A percentile compares a stretch with the other conserved stretches of the same genome.
These are phyloP conservation scores for Drosophila nr. fundita DNA, from an alignment of 2,888 invertebrate species.

Conservation along the genomic window DNA sequence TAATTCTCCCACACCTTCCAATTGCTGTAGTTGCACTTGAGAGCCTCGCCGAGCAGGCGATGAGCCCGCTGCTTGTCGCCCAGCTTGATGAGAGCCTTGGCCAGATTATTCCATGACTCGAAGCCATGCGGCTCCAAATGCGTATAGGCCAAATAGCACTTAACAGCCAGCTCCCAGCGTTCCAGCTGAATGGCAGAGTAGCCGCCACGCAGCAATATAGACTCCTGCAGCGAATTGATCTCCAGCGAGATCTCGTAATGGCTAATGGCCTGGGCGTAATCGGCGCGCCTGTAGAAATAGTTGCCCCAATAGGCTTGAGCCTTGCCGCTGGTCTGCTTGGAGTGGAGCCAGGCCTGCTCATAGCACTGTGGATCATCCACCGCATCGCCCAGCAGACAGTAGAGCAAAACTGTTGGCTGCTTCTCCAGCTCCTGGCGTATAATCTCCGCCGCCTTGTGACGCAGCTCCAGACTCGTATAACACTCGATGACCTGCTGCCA, in stretches of 20 bases:
- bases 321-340: constrained; percentile 91
- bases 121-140: constrained; percentile 94
- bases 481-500: constrained; percentile 98
- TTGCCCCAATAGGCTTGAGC: constrained; percentile 96
- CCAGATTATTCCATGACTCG: constrained; percentile 99
- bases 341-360: constrained; percentile 96
- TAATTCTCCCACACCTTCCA: constrained; percentile 98
- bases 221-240: constrained; percentile 94
- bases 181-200: constrained; percentile 92
- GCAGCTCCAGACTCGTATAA: constrained; percentile 92
- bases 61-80: constrained; percentile 95
- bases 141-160: constrained; percentile 94
- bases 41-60: constrained; percentile 93
- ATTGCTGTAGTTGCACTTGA: constrained; percentile 96
- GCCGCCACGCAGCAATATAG: constrained; percentile 94
- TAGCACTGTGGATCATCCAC: constrained; percentile 92
- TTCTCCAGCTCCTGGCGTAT: constrained; percentile 92
- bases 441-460: constrained; percentile 96
- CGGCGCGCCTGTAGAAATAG: constrained; percentile 90
- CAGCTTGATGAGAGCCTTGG: constrained; percentile 95
- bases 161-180: constrained; percentile 93
- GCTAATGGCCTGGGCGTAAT: constrained; percentile 91
- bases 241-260: constrained; percentile 93
- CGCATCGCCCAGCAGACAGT: constrained; percentile 96
- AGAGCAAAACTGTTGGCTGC: constrained; percentile 93